A percentile compares a stretch with the other conserved stretches of the same genome.
Conservation (phyloP, 2,113 vertebrate genomes). For the Ramphastos sulfuratus region DNA sequence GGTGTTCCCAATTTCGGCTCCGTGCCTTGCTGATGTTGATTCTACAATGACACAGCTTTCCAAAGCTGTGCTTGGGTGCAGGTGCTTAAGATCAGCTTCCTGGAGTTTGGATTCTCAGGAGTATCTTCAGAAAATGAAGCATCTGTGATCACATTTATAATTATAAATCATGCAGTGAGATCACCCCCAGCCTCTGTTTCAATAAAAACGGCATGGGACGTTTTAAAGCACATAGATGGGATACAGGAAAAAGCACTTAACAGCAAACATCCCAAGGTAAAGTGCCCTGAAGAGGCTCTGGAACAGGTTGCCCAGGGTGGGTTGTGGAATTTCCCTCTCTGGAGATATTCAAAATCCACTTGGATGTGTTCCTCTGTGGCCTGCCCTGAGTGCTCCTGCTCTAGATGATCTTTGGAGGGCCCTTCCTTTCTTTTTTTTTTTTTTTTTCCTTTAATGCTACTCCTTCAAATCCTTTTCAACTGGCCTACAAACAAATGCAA, state of each 20-base stretch:
- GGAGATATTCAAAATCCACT: too few species aligned
- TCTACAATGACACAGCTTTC: constrained; percentile 57
- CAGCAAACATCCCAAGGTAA: neutral
- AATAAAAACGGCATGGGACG: neutral
- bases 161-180: constrained; percentile 25
- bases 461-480: neutral
- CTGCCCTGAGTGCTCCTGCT: too few species aligned
- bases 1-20: constrained; percentile 55
- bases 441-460: neutral
- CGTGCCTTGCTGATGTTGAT: constrained; percentile 54
- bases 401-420: too few species aligned
- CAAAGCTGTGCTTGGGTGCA: constrained; percentile 34
- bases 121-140: constrained; percentile 40
- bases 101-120: constrained; percentile 27
- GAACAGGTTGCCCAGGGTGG: too few species aligned
- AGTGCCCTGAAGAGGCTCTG: neutral
- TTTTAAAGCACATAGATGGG: constrained; percentile 15
- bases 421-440: neutral
- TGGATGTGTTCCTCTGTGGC: too few species aligned
- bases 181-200: constrained; percentile 7
- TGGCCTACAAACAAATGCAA: neutral
- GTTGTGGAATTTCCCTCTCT: too few species aligned
- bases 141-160: constrained; percentile 15
- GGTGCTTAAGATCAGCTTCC: constrained; percentile 32
- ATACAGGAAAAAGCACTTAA: neutral